These are phyloP conservation scores for Tenthredo amoena DNA, from an alignment of 2,888 invertebrate species.

Conservation along the genomic window DNA sequence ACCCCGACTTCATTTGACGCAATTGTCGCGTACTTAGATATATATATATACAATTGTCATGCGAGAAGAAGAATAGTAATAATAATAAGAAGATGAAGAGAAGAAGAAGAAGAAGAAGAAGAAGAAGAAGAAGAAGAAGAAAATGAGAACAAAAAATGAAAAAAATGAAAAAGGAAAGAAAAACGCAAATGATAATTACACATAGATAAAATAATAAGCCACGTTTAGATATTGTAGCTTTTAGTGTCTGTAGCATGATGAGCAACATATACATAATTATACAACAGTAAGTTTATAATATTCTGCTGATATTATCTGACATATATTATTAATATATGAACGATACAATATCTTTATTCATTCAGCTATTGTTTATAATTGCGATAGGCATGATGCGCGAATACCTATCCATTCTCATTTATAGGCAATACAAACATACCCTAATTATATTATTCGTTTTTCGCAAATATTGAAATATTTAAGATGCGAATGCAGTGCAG, in stretches of 20 bases:
- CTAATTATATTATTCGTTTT: not conserved
- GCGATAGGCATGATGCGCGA: slow-evolving; percentile 8
- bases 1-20: slow-evolving; percentile 60
- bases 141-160: not conserved
- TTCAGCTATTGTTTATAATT: slow-evolving; percentile 14
- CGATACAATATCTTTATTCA: not conserved
- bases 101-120: slow-evolving; percentile 21
- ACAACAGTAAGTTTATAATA: slow-evolving; percentile 40
- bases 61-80: slow-evolving; percentile 52
- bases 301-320: slow-evolving; percentile 28
- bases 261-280: slow-evolving; percentile 46
- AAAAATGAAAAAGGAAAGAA: slow-evolving; percentile 21
- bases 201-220: slow-evolving; percentile 40
- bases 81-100: slow-evolving; percentile 57
- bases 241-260: slow-evolving; percentile 50
- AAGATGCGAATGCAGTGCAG: slow-evolving; percentile 10
- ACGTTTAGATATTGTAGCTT: slow-evolving; percentile 54
- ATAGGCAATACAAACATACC: not conserved
- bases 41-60: slow-evolving; percentile 19
- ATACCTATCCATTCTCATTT: slow-evolving; percentile 8
- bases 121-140: slow-evolving; percentile 39
- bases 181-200: slow-evolving; percentile 30
- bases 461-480: not conserved
- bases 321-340: not conserved
- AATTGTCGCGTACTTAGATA: slow-evolving; percentile 43